Percentiles rank a stretch among this genome's conserved stretches.
Evolutionary conservation across 2,888 invertebrate genomes (phyloP).

Genomic region (Rhamnusium bicolor): DNA sequence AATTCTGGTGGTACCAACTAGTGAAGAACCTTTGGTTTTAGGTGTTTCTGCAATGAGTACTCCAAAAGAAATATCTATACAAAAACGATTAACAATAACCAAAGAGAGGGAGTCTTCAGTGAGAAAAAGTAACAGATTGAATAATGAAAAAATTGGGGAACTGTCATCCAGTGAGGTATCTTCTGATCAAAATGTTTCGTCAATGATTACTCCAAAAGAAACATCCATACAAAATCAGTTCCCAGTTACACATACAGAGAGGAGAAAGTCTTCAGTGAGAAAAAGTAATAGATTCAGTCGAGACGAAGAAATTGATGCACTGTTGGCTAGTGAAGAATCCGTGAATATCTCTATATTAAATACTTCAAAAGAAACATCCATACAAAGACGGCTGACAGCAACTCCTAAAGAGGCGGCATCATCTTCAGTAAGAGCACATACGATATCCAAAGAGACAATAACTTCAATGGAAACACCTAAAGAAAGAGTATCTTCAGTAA

Average conservation of each 20-base stretch:
- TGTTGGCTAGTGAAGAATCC: too few relatives aligned
- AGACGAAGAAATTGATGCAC: too few relatives aligned
- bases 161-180: not conserved
- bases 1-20: not conserved
- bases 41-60: not conserved
- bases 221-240: not conserved
- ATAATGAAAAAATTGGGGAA: not conserved
- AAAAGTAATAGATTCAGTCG: too few relatives aligned
- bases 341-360: too few relatives aligned
- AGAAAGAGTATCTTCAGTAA: not conserved
- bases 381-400: too few relatives aligned
- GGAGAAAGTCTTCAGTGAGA: too few relatives aligned
- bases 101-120: not conserved
- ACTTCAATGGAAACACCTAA: not conserved
- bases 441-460: not conserved
- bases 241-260: too few relatives aligned
- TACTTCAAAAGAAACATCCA: too few relatives aligned
- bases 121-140: not conserved
- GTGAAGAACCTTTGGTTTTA: not conserved
- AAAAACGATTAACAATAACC: not conserved
- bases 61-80: not conserved
- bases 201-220: not conserved
- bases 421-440: too few relatives aligned
- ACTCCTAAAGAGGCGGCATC: too few relatives aligned
- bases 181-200: not conserved